Percentiles rank a stretch among this genome's conserved stretches.
These are phyloP conservation scores for Marasmarcha lunaedactyla DNA, from an alignment of 2,888 invertebrate genomes.

Conservation along the genomic window DNA sequence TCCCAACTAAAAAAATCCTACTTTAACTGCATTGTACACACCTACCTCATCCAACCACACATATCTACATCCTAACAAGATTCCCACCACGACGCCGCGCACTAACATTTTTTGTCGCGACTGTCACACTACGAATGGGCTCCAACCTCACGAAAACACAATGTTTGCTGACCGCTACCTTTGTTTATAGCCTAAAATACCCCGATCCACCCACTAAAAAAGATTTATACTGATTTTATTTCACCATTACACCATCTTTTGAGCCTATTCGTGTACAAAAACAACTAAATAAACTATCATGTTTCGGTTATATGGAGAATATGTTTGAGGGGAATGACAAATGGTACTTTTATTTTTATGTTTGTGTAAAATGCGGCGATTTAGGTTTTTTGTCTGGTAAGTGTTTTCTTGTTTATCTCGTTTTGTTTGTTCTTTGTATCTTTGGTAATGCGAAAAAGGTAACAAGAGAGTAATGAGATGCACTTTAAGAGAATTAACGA, in stretches of 20 bases:
- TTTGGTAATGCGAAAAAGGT: too few species aligned
- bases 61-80: too few species aligned
- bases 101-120: slow-evolving; percentile 34
- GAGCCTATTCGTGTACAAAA: slow-evolving; percentile 5
- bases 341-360: too few species aligned
- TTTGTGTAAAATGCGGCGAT: background rate
- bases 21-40: too few species aligned
- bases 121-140: slow-evolving; percentile 47
- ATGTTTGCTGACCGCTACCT: slow-evolving; percentile 44
- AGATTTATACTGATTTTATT: slow-evolving; percentile 39
- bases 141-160: slow-evolving; percentile 36
- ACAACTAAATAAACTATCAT: slow-evolving; percentile 1
- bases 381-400: background rate
- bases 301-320: background rate
- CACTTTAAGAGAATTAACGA: too few species aligned
- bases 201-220: slow-evolving; percentile 27
- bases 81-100: slow-evolving; percentile 8
- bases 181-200: slow-evolving; percentile 43
- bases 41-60: too few species aligned
- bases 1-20: too few species aligned
- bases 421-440: too few species aligned
- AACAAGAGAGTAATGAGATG: too few species aligned
- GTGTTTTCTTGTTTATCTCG: too few species aligned
- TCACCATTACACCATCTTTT: slow-evolving; percentile 18
- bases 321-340: background rate